phyloP scores from a whole-genome alignment of 2,797 vertebrate genomes.

The Chrosomus eos region DNA sequence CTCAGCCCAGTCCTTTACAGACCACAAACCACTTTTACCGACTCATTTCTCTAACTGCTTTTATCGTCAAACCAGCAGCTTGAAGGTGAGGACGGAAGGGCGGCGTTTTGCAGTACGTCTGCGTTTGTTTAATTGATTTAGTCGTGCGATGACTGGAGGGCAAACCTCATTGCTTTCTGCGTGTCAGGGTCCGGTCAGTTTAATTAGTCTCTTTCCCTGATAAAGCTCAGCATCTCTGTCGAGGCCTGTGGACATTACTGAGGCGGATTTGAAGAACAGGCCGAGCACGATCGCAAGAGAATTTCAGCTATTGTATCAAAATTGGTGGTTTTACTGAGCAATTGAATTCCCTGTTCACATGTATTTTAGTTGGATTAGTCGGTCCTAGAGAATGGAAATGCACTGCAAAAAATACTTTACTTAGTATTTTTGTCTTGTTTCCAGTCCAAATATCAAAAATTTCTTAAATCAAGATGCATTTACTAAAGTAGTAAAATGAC shows the following conservation, averaged over 20 bases:
- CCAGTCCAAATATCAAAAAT: too few relatives aligned
- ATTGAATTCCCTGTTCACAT: constrained; percentile 40
- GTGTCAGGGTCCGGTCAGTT: constrained; percentile 40
- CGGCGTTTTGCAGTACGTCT: neutral
- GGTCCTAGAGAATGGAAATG: constrained; percentile 7
- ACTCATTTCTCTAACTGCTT: constrained; percentile 30
- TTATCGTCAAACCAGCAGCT: constrained; percentile 35
- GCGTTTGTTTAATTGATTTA: constrained; percentile 48
- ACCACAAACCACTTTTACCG: constrained; percentile 41
- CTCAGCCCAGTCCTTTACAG: constrained; percentile 34
- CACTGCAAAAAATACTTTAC: too few relatives aligned
- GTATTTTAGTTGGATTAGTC: constrained; percentile 41
- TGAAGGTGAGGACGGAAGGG: constrained; percentile 40
- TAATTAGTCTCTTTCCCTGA: constrained; percentile 54
- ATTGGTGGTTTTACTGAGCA: neutral
- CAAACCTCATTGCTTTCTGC: constrained; percentile 36
- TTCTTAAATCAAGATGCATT: too few relatives aligned
- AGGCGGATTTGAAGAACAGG: constrained; percentile 9
- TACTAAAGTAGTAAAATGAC: too few relatives aligned
- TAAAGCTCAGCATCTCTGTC: constrained; percentile 24
- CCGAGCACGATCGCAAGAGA: neutral
- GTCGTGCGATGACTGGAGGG: constrained; percentile 26
- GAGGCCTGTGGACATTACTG: constrained; percentile 26
- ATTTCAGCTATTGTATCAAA: constrained; percentile 20
- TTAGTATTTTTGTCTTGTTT: too few relatives aligned